These are phyloP conservation scores for Melanostoma mellinum DNA, from an alignment of 2,888 invertebrate genomes.

Conservation along the genomic window DNA sequence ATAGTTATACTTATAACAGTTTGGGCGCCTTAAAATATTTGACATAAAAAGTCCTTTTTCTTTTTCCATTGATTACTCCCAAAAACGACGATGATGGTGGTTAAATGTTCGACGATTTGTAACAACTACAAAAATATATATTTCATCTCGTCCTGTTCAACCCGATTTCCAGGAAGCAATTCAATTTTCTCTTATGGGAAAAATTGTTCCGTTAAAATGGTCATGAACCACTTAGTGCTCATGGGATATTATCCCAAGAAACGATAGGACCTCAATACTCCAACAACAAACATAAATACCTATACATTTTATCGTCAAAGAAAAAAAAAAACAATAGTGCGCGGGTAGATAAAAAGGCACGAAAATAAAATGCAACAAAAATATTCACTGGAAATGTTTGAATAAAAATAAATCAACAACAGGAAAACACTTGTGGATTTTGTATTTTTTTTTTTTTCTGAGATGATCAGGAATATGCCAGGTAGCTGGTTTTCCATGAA, in stretches of 20 bases:
- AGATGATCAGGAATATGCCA: constrained; percentile 4
- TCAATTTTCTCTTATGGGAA: constrained; percentile 35
- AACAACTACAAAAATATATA: constrained; percentile 8
- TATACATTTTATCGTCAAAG: constrained; percentile 25
- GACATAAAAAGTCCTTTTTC: no score
- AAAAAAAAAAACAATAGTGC: constrained; percentile 54
- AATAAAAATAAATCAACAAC: constrained; percentile 19
- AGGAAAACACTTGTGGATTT: constrained; percentile 7
- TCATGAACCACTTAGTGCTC: constrained; percentile 55
- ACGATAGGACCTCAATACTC: constrained; percentile 21
- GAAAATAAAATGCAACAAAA: constrained; percentile 47
- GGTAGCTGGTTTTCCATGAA: constrained; percentile 1
- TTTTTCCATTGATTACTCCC: no score
- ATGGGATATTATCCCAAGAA: constrained; percentile 61
- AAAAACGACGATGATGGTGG: no score
- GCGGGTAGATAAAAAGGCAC: constrained; percentile 62
- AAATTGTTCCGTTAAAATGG: constrained; percentile 58
- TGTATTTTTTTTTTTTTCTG: not conserved
- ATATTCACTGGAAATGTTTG: constrained; percentile 30
- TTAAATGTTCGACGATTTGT: no score
- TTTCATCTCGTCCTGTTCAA: not conserved
- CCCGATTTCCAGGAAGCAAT: constrained; percentile 33
- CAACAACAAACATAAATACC: not conserved
- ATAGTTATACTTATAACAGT: no score
- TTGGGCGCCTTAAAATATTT: no score